Percentiles rank a stretch among this genome's conserved stretches.
Evolutionary conservation across 2,888 invertebrate species (phyloP).

Genomic region (Leucophenga montana): DNA sequence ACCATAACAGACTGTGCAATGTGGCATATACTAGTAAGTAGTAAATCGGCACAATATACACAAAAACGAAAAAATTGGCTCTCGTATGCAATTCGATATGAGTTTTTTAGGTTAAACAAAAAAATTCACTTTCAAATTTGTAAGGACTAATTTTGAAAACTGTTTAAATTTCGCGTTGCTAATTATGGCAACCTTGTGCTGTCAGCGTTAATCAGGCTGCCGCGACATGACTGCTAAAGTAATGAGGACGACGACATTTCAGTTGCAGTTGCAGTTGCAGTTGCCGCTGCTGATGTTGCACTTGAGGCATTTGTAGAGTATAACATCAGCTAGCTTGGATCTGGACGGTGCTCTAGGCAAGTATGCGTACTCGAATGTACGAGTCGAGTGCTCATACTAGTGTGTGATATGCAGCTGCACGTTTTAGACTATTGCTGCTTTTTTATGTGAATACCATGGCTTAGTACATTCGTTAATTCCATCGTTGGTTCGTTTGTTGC

Average conservation of each 20-base stretch:
- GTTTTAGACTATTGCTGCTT: slow-evolving; percentile 1
- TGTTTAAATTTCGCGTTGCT: slow-evolving; percentile 8
- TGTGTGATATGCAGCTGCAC: slow-evolving; percentile 3
- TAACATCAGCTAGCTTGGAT: background rate
- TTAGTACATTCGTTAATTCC: background rate
- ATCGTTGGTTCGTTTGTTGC: slow-evolving; percentile 3
- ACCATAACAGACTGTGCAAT: slow-evolving; percentile 11
- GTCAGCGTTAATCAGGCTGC: background rate
- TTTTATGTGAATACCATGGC: background rate
- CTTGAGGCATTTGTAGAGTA: slow-evolving; percentile 12
- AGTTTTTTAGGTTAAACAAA: background rate
- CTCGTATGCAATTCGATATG: no score
- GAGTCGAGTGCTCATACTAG: background rate
- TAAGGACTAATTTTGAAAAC: background rate
- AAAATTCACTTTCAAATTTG: background rate
- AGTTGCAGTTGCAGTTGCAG: slow-evolving; percentile 1
- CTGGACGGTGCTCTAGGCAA: background rate
- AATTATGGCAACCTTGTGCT: slow-evolving; percentile 7
- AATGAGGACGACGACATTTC: background rate
- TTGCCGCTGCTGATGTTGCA: slow-evolving; percentile 9
- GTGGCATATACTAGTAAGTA: background rate
- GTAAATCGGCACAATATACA: background rate
- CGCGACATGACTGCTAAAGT: background rate
- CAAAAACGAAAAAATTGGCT: background rate
- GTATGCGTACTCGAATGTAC: background rate